Evolutionary conservation across 2,888 invertebrate species (phyloP), one percentile per base, ranked within the genome.

Genomic region (Polymixis lichenea): DNA sequence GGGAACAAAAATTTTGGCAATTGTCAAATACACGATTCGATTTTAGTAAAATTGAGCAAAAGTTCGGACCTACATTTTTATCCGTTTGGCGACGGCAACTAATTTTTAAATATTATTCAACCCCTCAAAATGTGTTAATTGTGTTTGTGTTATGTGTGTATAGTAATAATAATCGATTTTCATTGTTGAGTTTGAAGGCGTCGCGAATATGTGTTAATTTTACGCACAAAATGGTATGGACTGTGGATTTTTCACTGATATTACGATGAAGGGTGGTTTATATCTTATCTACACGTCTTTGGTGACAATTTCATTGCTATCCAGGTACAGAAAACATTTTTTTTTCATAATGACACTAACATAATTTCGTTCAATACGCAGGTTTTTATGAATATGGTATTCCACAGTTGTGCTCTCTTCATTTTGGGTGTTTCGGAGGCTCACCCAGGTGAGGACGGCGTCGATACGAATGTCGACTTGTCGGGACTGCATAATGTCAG

Each of bases 261-360:
- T 92, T 96, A 97, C 95, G 95, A 97, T 97, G 97, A 97, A 97
- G 97, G 96, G 97, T 93, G 96, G 96, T 90, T 93, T 97, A 91
- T 96, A 96, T 92, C 92, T 96, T 88, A 95, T 97, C 91, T 97
- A 97, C 93, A 97, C 97, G 96, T 97, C 97, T 91, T 94, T 97
- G 91, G 95, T 97, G 94, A 96, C 97, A 83, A 97, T 97, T 91
- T 97, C 97, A 90, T 94, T 97, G 89, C 91, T 97, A 75, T 97
- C 97, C 84, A 97, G 97, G 97, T 97, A 92, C 86, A 90, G 92
- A 81, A 76, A 74, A 56, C 2, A 9, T 7, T 51, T 62, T 61
- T 62, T 61, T 81, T 56, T 61, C 25, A 22, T 51, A n/a, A 32
- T 56, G 55, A 32, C 51, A 69, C n/a, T 65, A 25, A 28, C 7